phyloP scores from a whole-genome alignment of 2,888 invertebrate species.

The Drosophila robusta region DNA sequence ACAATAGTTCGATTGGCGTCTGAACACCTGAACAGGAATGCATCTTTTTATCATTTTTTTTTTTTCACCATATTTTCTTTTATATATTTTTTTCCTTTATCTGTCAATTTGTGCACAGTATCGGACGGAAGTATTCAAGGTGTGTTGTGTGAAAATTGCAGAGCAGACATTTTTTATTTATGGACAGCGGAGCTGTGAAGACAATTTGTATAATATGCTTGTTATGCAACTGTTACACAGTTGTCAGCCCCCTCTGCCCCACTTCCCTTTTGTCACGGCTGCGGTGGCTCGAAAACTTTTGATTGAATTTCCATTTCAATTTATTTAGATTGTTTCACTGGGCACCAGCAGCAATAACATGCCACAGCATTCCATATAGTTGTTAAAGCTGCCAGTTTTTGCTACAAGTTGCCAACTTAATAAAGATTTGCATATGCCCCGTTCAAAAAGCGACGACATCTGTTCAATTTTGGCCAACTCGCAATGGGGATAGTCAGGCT shows the following conservation, averaged over 20 bases:
- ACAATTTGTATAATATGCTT: slow-evolving; percentile 30
- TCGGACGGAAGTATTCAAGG: not conserved
- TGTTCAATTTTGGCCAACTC: slow-evolving; percentile 31
- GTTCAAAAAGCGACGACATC: slow-evolving; percentile 32
- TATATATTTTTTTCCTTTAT: not conserved
- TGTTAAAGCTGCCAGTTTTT: slow-evolving; percentile 24
- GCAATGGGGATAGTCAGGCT: slow-evolving; percentile 7
- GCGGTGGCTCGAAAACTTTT: slow-evolving; percentile 46
- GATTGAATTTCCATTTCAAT: slow-evolving; percentile 55
- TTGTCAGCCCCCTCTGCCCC: not conserved
- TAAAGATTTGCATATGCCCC: slow-evolving; percentile 57
- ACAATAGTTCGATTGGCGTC: slow-evolving; percentile 3
- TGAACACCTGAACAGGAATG: slow-evolving; percentile 4
- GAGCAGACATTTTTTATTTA: slow-evolving; percentile 11
- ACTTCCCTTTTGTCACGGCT: slow-evolving; percentile 2
- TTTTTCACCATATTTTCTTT: not conserved
- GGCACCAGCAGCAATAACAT: slow-evolving; percentile 4
- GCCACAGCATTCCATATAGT: slow-evolving; percentile 27
- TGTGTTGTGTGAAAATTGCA: slow-evolving; percentile 3
- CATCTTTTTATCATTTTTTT: not conserved
- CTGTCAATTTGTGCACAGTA: not conserved
- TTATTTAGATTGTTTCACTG: slow-evolving; percentile 39
- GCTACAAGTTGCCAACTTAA: slow-evolving; percentile 52
- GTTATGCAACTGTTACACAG: slow-evolving; percentile 28
- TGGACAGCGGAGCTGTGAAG: slow-evolving; percentile 25